Conservation (phyloP, 2,797 vertebrate species). For the Bradypodion pumilum region DNA sequence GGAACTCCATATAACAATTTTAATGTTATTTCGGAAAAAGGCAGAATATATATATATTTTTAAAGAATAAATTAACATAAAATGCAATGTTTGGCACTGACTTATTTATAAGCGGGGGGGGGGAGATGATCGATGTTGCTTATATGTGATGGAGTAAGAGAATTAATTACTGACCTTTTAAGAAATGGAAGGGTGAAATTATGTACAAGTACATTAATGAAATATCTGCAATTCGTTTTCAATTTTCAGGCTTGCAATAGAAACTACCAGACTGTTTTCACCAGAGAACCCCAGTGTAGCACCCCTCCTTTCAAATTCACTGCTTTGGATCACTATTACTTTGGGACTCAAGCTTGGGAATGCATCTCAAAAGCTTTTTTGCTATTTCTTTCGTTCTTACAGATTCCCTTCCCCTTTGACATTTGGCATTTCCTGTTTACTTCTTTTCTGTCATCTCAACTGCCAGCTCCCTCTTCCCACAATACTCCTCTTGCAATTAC, state of each 20-base stretch:
- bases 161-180: neutral
- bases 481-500: too few species aligned
- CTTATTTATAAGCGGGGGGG: neutral
- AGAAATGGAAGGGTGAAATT: slow-evolving; percentile 30
- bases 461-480: neutral
- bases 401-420: slow-evolving; percentile 3
- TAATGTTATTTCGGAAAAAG: neutral
- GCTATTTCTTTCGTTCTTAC: slow-evolving; percentile 8
- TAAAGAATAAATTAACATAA: neutral
- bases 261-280: neutral
- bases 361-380: neutral
- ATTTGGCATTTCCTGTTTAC: slow-evolving; percentile 38
- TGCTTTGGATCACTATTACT: neutral
- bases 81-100: slow-evolving; percentile 9
- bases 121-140: neutral
- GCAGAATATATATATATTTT: neutral
- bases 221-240: neutral
- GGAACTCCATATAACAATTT: neutral
- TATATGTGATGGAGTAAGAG: slow-evolving; percentile 17
- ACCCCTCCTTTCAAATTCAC: neutral
- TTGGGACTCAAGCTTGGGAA: neutral
- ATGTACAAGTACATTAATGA: slow-evolving; percentile 18
- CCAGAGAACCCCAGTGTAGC: neutral
- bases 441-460: neutral
- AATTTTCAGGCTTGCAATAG: neutral